Evolutionary conservation across 2,113 vertebrate genomes (phyloP), one percentile per base, ranked within the genome.

Genomic region (Octodon degus): DNA sequence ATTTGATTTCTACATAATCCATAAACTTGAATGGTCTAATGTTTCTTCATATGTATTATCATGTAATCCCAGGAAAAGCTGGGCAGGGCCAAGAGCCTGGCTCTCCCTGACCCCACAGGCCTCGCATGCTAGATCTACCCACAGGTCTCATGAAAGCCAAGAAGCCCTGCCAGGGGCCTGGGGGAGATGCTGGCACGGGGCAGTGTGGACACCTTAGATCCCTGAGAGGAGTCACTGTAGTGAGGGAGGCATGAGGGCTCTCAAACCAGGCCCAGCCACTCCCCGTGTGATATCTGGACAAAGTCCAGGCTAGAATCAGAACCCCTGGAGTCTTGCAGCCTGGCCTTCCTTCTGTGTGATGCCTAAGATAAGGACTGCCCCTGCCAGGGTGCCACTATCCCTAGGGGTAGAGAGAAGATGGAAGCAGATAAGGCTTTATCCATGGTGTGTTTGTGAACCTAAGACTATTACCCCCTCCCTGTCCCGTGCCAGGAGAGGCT

Each of bases 1-100:
- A 97, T 97, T 98, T 98, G 97, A 97, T 98, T 98, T 98, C 97
- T 97, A 98, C 98, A 97, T 98, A 98, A 98, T 98, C 98, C 98
- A 96, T 97, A 97, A 98, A 98, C 97, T 97, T 98, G 98, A 97
- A 98, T 97, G 97, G 96, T 96, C 96, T 96, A 95, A 96, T 96
- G 95, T 97, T 79, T 16, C 98, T 98, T 97, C 97, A 79, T 93
- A 96, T 93, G 98, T 97, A 96, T 98, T 98, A 97, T 97, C 95
- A 96, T 97, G 97, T 98, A 98, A 98, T 97, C 98, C 98, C 96
- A 86, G 85, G 79, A 70, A 98, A 97, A 96, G 95, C 43, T 2
- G 87, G 93, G 95, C 95, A 96, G 90, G 96, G 98, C 97, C 97
- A 97, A 96, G 96, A 97, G 97, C 86, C 93, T 90, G 89, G 90